phyloP scores from a whole-genome alignment of 2,888 invertebrate species.

The Lymantria dispar region DNA sequence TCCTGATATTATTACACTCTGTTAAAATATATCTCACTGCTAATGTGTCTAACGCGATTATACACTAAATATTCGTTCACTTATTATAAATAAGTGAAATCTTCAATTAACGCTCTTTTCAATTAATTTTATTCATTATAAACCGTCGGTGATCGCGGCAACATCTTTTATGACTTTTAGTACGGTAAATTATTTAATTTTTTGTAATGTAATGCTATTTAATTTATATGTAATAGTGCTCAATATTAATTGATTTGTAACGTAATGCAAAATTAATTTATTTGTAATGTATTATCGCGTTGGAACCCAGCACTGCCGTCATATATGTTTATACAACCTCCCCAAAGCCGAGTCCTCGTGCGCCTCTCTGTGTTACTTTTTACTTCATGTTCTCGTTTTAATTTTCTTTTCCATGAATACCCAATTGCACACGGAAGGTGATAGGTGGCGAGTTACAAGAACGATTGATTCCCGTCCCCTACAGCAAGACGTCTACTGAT shows the following conservation, averaged over 20 bases:
- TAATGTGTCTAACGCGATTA: slow-evolving; percentile 54
- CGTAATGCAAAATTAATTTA: background rate
- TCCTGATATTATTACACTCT: slow-evolving; percentile 48
- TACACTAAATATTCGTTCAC: slow-evolving; percentile 14
- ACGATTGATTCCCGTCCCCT: slow-evolving; percentile 99
- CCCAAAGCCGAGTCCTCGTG: slow-evolving; percentile 7
- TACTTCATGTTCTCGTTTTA: slow-evolving; percentile 81
- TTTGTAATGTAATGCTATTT: too few species aligned
- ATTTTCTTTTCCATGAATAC: slow-evolving; percentile 90
- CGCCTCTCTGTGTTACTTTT: slow-evolving; percentile 56
- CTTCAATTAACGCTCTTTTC: too few species aligned
- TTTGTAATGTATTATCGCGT: slow-evolving; percentile 26
- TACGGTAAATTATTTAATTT: too few species aligned
- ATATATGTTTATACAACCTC: slow-evolving; percentile 19
- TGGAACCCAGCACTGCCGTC: slow-evolving; percentile 32
- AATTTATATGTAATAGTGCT: too few species aligned
- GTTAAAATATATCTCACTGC: slow-evolving; percentile 54
- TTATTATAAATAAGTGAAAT: too few species aligned
- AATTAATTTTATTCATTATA: too few species aligned
- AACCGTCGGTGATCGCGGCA: too few species aligned
- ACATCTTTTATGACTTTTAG: too few species aligned
- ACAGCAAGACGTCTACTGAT: slow-evolving; percentile 99
- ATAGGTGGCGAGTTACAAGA: slow-evolving; percentile 99
- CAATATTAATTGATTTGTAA: too few species aligned
- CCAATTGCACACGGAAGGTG: slow-evolving; percentile 97